phyloP scores from a whole-genome alignment of 1,140 invertebrate species.

The Papilio helenus region DNA sequence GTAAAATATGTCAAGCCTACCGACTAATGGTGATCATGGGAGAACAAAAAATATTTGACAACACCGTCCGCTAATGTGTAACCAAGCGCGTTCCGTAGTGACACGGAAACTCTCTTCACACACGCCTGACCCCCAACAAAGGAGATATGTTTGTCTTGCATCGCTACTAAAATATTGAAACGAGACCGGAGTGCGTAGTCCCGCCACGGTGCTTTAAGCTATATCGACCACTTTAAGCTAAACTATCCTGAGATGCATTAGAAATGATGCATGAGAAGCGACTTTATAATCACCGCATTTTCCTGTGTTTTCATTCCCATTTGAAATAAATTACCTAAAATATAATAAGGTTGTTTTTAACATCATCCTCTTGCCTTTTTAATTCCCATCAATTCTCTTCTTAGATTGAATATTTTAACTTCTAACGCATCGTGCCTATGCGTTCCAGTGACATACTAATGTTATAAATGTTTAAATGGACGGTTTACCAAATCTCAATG shows the following conservation, averaged over 20 bases:
- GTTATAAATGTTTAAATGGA: too few species aligned
- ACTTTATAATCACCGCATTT: not conserved
- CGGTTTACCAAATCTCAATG: too few species aligned
- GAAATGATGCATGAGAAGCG: too few species aligned
- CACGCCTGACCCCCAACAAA: constrained; percentile 78
- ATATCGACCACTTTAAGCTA: constrained; percentile 52
- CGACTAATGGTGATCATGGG: constrained; percentile 73
- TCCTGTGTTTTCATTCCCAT: not conserved
- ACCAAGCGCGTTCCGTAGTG: constrained; percentile 67
- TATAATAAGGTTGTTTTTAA: too few species aligned
- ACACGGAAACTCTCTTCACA: constrained; percentile 81
- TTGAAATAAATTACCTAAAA: too few species aligned
- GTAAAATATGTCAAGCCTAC: constrained; percentile 65
- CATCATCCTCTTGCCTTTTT: not conserved
- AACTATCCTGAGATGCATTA: constrained; percentile 19
- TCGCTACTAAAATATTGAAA: constrained; percentile 82
- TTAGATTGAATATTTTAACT: not conserved
- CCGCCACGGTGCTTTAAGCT: constrained; percentile 53
- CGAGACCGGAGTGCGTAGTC: constrained; percentile 68
- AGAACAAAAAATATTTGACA: constrained; percentile 80
- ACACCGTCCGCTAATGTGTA: constrained; percentile 75
- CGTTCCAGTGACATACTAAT: too few species aligned
- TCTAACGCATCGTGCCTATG: too few species aligned
- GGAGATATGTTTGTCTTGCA: constrained; percentile 77
- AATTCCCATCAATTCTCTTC: not conserved